Percentiles rank a stretch among this genome's conserved stretches.
Conservation (phyloP, 2,113 vertebrate species). For the Aythya baeri region DNA sequence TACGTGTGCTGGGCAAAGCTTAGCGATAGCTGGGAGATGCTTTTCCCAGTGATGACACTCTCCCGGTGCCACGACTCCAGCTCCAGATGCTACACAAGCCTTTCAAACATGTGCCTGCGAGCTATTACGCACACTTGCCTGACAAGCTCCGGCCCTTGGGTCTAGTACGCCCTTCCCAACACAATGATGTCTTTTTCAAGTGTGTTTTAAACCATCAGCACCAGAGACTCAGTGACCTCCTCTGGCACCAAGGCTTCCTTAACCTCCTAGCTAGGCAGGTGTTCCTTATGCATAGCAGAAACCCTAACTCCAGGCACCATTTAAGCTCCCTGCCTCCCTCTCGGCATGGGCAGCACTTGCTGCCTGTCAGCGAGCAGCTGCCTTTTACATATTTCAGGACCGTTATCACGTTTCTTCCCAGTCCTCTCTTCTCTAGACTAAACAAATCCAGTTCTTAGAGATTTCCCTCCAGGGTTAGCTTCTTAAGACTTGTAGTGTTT, state of each 20-base stretch:
- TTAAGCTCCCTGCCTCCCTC: not conserved
- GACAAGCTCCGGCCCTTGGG: not conserved
- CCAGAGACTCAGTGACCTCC: not conserved
- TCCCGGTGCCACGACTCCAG: not conserved
- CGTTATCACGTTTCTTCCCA: not conserved
- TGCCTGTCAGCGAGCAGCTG: not conserved
- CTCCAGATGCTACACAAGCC: not conserved
- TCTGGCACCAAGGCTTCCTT: not conserved
- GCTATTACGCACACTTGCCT: not conserved
- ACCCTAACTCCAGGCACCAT: not conserved
- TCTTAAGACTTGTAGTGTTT: not conserved
- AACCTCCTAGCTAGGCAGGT: not conserved
- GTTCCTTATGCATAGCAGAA: not conserved
- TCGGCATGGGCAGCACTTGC: not conserved
- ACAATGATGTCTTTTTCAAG: not conserved
- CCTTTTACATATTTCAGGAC: slow-evolving; percentile 15
- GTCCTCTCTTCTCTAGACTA: not conserved
- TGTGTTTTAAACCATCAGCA: not conserved
- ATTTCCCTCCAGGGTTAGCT: not conserved
- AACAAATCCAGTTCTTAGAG: not conserved
- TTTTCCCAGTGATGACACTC: not conserved
- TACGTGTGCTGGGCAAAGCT: not conserved
- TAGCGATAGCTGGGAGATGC: not conserved
- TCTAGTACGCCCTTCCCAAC: not conserved
- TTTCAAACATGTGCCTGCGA: not conserved